phyloP scores from a whole-genome alignment of 2,797 vertebrate genomes.

The Bufotes viridis region DNA sequence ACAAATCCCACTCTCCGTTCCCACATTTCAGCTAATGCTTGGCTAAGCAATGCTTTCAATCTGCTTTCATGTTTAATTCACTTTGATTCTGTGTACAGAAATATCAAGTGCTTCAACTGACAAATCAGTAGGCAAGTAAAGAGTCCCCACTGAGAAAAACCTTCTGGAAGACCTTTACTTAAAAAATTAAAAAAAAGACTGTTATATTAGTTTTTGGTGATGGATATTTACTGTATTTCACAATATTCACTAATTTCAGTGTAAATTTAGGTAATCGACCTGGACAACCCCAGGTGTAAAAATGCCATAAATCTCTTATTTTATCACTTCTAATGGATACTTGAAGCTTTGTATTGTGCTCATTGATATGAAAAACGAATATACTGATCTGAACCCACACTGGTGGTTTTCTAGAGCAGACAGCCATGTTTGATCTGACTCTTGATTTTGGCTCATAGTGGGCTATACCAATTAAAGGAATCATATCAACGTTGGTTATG shows the following conservation, averaged over 20 bases:
- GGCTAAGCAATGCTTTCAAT: conserved; percentile 64
- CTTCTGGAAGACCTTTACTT: conserved; percentile 68
- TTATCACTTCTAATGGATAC: neutral
- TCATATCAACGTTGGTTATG: neutral
- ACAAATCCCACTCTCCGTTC: conserved; percentile 46
- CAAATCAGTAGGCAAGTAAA: conserved; percentile 68
- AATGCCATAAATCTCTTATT: neutral
- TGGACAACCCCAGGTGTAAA: neutral
- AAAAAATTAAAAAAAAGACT: conserved; percentile 68
- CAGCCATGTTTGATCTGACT: neutral
- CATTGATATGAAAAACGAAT: neutral
- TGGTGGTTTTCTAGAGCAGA: neutral
- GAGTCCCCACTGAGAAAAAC: conserved; percentile 69
- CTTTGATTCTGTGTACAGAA: conserved; percentile 74
- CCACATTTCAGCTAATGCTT: conserved; percentile 55
- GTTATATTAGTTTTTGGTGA: conserved; percentile 67
- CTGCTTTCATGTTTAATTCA: conserved; percentile 78
- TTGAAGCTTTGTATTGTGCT: neutral
- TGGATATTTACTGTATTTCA: conserved; percentile 62
- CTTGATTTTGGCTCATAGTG: neutral
- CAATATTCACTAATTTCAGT: neutral
- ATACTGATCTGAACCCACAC: neutral
- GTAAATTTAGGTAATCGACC: neutral
- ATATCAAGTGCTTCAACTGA: conserved; percentile 71
- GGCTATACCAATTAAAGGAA: neutral